Evolutionary conservation across 2,113 vertebrate genomes (phyloP).

Genomic region (Coryphaenoides rupestris): DNA sequence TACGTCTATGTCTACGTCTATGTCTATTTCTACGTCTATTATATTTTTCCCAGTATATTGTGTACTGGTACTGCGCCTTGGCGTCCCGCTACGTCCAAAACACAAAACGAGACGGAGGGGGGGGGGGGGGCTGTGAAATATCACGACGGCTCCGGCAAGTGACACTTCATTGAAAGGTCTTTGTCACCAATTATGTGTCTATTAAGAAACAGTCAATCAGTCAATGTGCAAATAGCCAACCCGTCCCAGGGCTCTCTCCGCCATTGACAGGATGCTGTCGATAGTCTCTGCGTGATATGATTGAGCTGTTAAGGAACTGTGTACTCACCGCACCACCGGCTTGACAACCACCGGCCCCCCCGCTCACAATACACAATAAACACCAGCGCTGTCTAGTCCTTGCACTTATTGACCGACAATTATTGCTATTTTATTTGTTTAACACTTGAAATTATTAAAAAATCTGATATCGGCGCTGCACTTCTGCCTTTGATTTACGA

Average conservation of each 20-base stretch:
- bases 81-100: too few species aligned
- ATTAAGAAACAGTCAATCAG: constrained; percentile 98
- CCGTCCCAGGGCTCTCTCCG: constrained; percentile 79
- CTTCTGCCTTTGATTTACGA: too few species aligned
- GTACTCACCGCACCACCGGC: constrained; percentile 69
- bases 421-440: constrained; percentile 29
- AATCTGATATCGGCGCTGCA: too few species aligned
- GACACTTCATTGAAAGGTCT: constrained; percentile 92
- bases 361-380: constrained; percentile 4
- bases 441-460: too few species aligned
- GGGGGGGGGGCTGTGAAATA: constrained; percentile 80
- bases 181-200: constrained; percentile 99
- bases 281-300: constrained; percentile 85
- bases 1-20: too few species aligned
- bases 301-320: constrained; percentile 79
- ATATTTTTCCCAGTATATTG: too few species aligned
- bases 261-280: constrained; percentile 87
- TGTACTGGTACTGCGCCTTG: too few species aligned
- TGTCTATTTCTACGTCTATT: too few species aligned
- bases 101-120: constrained; percentile 74
- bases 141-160: constrained; percentile 78
- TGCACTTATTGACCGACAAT: constrained; percentile 52
- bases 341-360: constrained; percentile 17
- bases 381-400: constrained; percentile 27
- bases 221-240: constrained; percentile 84